Base-by-base conservation (phyloP, 2,888 invertebrate species). In the Agriotes lineatus region DNA sequence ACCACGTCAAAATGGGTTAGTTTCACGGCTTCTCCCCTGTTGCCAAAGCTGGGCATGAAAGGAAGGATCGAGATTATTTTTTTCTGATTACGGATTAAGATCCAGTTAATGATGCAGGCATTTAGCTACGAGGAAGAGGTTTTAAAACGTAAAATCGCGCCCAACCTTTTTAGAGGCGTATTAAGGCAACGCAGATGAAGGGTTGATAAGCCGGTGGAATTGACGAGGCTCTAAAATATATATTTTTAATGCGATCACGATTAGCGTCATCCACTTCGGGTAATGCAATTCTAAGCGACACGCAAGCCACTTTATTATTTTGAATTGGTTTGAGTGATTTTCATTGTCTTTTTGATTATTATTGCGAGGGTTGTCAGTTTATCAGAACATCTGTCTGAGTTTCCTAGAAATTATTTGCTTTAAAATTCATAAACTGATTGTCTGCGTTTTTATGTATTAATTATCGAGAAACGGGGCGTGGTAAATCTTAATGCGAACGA, bases 231-330 rank as follows among this genome's bases (percentile, higher is more conserved):
- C 75, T 76, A 72, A 77, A 78, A 76, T 74, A 75, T 64, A 64
- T 75, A 76, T 78, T 78, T 78, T 78, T 74, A 42, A 70, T 78
- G 73, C 73, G 77, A 77, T 79, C 77, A 72, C 70, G 73, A 75
- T 67, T 67, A 57, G 72, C 74, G 77, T 77, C 78, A 76, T 76
- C 77, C 77, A 78, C 77, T 79, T 77, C 76, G 74, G 75, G 72
- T 78, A 77, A 78, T 77, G 75, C 72, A 37, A 69, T 69, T 64
- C 33, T 42, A 14, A 35, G 33, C 48, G 73, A 73, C 79, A 78
- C 76, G 77, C 76, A 76, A 76, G 73, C 64, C 61, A 71, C 65
- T 69, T 61, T 71, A 37, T 48, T 60, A 22, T 30, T 59, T 59
- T 22, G 39, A 59, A 60, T 60, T 37, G 14, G 19, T 14, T 25